Conservation (phyloP, 1,140 invertebrate species). For the Melanaphis sacchari region DNA sequence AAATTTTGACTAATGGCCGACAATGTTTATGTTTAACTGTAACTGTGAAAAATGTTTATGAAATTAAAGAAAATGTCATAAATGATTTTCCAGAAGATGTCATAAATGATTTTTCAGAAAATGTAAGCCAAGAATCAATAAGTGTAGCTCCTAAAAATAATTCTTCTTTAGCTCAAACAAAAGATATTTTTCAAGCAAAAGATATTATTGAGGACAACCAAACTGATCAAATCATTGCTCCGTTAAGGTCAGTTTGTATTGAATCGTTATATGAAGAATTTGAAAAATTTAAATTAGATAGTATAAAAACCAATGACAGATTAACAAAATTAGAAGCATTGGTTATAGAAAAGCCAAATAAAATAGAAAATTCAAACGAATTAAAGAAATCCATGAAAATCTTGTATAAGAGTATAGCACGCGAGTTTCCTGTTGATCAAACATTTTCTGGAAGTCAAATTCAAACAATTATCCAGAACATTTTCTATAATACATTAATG, state of each 20-base stretch:
- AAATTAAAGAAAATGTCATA: neutral
- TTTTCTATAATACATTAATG: slow-evolving; percentile 11
- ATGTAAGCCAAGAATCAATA: neutral
- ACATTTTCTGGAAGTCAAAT: slow-evolving; percentile 42
- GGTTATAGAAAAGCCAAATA: neutral
- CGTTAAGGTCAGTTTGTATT: neutral
- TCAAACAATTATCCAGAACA: slow-evolving; percentile 34
- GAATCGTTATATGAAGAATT: slow-evolving; percentile 35
- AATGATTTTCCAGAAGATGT: neutral
- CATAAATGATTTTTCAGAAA: neutral
- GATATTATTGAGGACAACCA: neutral
- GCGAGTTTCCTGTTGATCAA: slow-evolving; percentile 42
- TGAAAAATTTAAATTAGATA: slow-evolving; percentile 30
- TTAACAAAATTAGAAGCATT: slow-evolving; percentile 43
- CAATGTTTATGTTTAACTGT: slow-evolving; percentile 49
- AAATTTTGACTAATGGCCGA: slow-evolving; percentile 32
- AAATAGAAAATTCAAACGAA: neutral
- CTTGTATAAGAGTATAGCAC: slow-evolving; percentile 25
- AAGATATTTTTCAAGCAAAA: slow-evolving; percentile 10
- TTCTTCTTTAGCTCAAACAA: neutral
- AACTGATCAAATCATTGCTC: too few species aligned
- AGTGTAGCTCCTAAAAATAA: neutral
- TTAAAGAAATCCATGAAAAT: slow-evolving; percentile 19
- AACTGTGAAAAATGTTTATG: slow-evolving; percentile 38
- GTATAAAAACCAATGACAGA: slow-evolving; percentile 36